These are phyloP conservation scores for Poliocrania exsul DNA, from an alignment of 2,797 vertebrate genomes.

Conservation along the genomic window DNA sequence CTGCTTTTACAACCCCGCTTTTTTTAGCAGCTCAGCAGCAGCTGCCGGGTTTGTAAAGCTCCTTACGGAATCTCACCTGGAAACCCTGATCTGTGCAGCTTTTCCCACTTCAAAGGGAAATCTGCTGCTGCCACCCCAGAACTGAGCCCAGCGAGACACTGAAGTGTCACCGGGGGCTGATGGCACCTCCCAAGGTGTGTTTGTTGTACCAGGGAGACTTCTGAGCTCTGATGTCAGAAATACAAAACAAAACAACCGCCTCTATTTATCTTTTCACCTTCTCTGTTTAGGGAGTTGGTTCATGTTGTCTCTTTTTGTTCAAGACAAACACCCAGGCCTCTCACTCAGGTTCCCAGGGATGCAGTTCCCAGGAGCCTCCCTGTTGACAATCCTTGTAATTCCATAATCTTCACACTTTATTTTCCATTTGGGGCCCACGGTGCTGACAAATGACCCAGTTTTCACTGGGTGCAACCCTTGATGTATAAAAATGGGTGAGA, in stretches of 20 bases:
- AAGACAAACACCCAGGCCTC: not conserved
- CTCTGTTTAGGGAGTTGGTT: not conserved
- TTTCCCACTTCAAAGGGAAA: slow-evolving; percentile 4
- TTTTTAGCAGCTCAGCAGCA: slow-evolving; percentile 30
- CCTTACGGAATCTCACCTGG: slow-evolving; percentile 2
- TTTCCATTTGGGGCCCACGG: not conserved
- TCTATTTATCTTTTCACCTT: not conserved
- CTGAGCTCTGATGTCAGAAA: not conserved
- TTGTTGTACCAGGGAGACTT: not conserved
- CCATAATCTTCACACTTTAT: not conserved
- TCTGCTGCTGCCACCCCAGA: not conserved
- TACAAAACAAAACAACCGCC: not conserved
- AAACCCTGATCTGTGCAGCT: not conserved
- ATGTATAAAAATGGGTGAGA: not conserved
- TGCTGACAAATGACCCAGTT: not conserved
- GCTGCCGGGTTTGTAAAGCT: not conserved
- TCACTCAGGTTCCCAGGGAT: not conserved
- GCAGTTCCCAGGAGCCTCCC: not conserved
- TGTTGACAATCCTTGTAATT: not conserved
- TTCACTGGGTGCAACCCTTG: not conserved
- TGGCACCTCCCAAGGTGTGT: not conserved
- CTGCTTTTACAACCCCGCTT: slow-evolving; percentile 21
- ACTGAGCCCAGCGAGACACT: rapidly evolving
- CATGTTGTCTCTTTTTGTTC: not conserved
- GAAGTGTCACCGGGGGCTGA: not conserved